Base-by-base conservation (phyloP, 1,140 invertebrate genomes). In the Brachionus asplanchnoidis region DNA sequence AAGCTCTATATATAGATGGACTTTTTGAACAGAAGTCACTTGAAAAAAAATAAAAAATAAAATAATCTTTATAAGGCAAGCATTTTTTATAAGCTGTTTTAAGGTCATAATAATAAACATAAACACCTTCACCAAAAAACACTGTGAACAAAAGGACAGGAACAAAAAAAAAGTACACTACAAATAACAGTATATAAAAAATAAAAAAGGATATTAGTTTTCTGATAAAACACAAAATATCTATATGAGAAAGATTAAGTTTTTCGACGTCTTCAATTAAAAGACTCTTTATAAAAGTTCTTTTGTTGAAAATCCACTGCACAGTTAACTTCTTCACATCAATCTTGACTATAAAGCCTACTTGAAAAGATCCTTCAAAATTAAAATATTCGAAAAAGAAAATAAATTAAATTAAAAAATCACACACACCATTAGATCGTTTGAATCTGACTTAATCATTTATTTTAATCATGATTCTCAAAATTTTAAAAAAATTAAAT, bases 81-180 rank as follows among this genome's bases (percentile, higher is more conserved):
- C n/a, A n/a, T n/a, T n/a, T n/a, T n/a, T n/a, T n/a, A n/a, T n/a
- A n/a, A n/a, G n/a, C n/a, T n/a, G n/a, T n/a, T n/a, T n/a, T n/a
- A n/a, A n/a, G n/a, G n/a, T n/a, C n/a, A n/a, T n/a, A n/a, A n/a
- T n/a, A 68, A 68, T 36, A 28, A 36, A 68, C 65, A 68, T 68
- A 68, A 68, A 68, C 65, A 32, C 65, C 65, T 68, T 68, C 65
- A 32, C 65, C 65, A 68, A 68, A 68, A 32, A 68, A 68, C 8
- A 68, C 65, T 68, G 32, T 68, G 11, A 36, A 32, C 14, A 68
- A 68, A 68, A 28, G 8, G 14, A 32, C n/a, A 68, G 32, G 26
- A 32, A 28, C 26, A 36, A 68, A 68, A 28, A n/a, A 12, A 32
- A 68, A 32, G 14, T 28, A 68, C 65, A 68, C 0, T n/a, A 68